A percentile compares a stretch with the other conserved stretches of the same genome.
phyloP scores from a whole-genome alignment of 2,113 vertebrate species.

The Epinephelus cyanopodus region DNA sequence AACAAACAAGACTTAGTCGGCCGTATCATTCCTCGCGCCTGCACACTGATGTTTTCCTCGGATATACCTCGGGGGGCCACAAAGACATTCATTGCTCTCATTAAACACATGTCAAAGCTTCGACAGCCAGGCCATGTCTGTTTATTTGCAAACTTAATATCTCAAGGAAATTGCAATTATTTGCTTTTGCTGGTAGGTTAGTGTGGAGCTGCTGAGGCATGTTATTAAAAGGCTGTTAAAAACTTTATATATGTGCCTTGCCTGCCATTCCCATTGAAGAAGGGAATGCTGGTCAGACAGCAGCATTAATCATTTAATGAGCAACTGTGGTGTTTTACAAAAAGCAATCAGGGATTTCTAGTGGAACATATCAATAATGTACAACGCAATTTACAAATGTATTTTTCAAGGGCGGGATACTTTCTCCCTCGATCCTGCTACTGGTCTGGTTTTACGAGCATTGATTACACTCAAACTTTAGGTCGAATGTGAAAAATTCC shows the following conservation, averaged over 20 bases:
- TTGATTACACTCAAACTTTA: conserved; percentile 34
- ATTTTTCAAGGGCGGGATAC: conserved; percentile 49
- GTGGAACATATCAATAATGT: conserved; percentile 75
- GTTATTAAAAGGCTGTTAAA: conserved; percentile 63
- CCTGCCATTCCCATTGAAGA: conserved; percentile 41
- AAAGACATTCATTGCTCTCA: conserved; percentile 41
- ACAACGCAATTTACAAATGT: conserved; percentile 65
- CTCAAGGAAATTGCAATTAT: conserved; percentile 63
- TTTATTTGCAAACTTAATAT: conserved; percentile 58
- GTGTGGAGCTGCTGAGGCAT: conserved; percentile 48
- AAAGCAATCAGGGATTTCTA: conserved; percentile 69
- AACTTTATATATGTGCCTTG: conserved; percentile 42
- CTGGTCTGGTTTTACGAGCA: conserved; percentile 22
- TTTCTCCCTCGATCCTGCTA: conserved; percentile 22
- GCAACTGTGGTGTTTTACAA: conserved; percentile 66
- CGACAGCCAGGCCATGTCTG: conserved; percentile 17
- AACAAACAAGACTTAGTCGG: conserved; percentile 33
- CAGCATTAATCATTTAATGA: conserved; percentile 70
- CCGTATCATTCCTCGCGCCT: not conserved
- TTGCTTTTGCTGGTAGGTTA: conserved; percentile 34
- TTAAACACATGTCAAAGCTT: conserved; percentile 50
- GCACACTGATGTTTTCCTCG: conserved; percentile 4
- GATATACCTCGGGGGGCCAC: conserved; percentile 13
- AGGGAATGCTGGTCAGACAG: conserved; percentile 37
- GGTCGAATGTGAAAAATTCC: conserved; percentile 33